Evolutionary conservation across 2,888 invertebrate genomes (phyloP).

Genomic region (Eumerus sabulonum): DNA sequence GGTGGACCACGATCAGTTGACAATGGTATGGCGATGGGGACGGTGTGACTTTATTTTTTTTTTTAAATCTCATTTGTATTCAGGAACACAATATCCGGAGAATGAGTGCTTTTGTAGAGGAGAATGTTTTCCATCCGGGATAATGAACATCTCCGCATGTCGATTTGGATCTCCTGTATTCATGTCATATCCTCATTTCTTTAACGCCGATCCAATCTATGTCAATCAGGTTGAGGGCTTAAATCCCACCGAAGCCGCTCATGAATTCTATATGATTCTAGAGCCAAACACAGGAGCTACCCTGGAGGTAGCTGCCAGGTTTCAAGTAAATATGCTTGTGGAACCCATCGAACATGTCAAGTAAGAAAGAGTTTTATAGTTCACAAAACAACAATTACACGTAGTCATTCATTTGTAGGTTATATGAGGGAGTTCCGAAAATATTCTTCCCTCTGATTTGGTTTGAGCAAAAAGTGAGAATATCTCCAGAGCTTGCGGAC

Average conservation of each 20-base stretch:
- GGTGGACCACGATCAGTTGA: conserved; percentile 84
- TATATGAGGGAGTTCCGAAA: conserved; percentile 84
- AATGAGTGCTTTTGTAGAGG: conserved; percentile 88
- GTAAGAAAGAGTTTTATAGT: conserved; percentile 81
- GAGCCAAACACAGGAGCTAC: conserved; percentile 89
- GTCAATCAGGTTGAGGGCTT: conserved; percentile 84
- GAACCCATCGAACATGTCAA: conserved; percentile 83
- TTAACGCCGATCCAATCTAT: conserved; percentile 86
- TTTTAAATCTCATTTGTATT: no score
- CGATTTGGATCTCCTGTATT: conserved; percentile 90
- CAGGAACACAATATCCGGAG: conserved; percentile 82
- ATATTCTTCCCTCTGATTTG: conserved; percentile 88
- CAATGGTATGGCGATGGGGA: conserved; percentile 83
- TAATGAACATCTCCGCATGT: conserved; percentile 88
- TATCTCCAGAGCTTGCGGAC: conserved; percentile 81
- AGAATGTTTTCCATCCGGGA: conserved; percentile 86
- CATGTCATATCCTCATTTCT: conserved; percentile 91
- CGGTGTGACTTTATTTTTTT: background rate
- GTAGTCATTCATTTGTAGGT: conserved; percentile 78
- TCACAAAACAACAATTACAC: background rate
- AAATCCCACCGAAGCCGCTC: conserved; percentile 82
- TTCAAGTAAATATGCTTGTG: conserved; percentile 89
- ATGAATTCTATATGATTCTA: conserved; percentile 87
- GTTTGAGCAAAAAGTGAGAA: conserved; percentile 85
- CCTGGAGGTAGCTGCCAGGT: conserved; percentile 86